These are phyloP conservation scores for Hofmannophila pseudospretella DNA, from an alignment of 2,888 invertebrate species.

Conservation along the genomic window DNA sequence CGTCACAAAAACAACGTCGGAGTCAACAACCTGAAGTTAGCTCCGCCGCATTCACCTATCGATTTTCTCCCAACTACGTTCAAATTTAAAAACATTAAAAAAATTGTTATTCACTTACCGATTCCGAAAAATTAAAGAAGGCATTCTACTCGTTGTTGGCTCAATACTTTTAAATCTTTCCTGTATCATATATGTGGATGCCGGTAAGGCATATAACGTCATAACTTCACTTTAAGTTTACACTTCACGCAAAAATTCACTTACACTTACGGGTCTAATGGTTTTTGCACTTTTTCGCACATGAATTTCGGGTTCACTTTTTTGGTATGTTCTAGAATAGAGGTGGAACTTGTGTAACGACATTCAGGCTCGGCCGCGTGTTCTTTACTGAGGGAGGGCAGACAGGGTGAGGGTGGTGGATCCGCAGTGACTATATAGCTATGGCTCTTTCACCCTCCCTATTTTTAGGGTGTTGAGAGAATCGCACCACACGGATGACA, in stretches of 20 bases:
- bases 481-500: constrained; percentile 30
- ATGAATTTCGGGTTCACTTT: constrained; percentile 36
- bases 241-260: constrained; percentile 49
- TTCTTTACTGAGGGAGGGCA: constrained; percentile 38
- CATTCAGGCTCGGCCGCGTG: constrained; percentile 58
- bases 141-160: constrained; percentile 71
- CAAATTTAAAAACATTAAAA: constrained; percentile 26
- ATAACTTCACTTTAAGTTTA: constrained; percentile 64
- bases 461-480: constrained; percentile 32
- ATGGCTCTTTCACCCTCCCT: constrained; percentile 40
- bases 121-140: constrained; percentile 81
- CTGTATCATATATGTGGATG: constrained; percentile 67
- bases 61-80: constrained; percentile 38
- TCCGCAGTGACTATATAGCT: constrained; percentile 37
- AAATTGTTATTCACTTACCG: constrained; percentile 69
- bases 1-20: constrained; percentile 5
- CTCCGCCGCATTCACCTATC: constrained; percentile 29
- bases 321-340: constrained; percentile 33
- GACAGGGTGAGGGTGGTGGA: not conserved
- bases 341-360: constrained; percentile 41
- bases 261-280: constrained; percentile 42
- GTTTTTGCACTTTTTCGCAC: constrained; percentile 46
- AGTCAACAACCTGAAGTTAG: constrained; percentile 28
- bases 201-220: constrained; percentile 74
- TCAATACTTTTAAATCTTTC: constrained; percentile 68